Conservation (phyloP, 2,888 invertebrate species). For the Amphipyra berbera region DNA sequence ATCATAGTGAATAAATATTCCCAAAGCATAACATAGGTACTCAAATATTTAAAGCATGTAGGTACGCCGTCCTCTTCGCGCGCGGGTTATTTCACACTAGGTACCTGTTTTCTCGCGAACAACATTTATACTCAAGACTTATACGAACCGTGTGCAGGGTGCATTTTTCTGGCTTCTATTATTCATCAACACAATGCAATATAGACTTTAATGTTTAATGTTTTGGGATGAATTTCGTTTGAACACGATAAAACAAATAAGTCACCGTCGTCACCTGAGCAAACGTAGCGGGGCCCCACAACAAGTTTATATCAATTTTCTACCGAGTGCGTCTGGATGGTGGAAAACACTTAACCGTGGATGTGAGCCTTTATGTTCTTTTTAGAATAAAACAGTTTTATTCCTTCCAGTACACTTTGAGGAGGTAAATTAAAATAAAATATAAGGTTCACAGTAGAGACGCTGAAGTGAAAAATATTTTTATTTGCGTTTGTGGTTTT, state of each 20-base stretch:
- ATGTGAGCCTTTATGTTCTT: conserved; percentile 72
- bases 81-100: conserved; percentile 74
- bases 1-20: conserved; percentile 52
- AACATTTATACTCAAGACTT: conserved; percentile 80
- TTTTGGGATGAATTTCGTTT: conserved; percentile 65
- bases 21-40: conserved; percentile 63
- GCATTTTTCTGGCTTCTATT: conserved; percentile 81
- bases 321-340: conserved; percentile 85
- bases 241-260: conserved; percentile 72
- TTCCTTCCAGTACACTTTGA: conserved; percentile 41
- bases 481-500: conserved; percentile 42
- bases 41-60: conserved; percentile 75
- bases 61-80: conserved; percentile 49
- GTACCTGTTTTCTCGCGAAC: conserved; percentile 78
- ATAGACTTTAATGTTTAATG: conserved; percentile 55
- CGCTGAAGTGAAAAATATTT: conserved; percentile 39
- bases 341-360: conserved; percentile 81
- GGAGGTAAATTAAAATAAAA: conserved; percentile 53
- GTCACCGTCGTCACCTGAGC: conserved; percentile 83
- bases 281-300: conserved; percentile 80
- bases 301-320: conserved; percentile 89
- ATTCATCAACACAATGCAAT: conserved; percentile 58
- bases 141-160: conserved; percentile 69
- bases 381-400: conserved; percentile 62
- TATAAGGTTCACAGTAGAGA: conserved; percentile 35